Conservation (phyloP, 2,797 vertebrate species). For the Vipera latastei region DNA sequence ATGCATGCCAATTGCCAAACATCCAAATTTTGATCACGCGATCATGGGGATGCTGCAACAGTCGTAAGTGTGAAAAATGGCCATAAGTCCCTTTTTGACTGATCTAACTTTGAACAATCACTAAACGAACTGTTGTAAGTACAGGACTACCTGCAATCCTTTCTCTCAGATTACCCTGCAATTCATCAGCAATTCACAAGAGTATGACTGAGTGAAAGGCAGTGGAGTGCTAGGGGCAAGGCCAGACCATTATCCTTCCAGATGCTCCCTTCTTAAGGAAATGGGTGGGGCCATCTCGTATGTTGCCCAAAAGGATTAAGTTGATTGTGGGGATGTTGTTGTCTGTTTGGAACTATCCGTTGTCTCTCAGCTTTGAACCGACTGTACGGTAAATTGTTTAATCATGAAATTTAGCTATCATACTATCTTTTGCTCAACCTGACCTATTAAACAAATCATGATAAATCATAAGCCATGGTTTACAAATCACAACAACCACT, state of each 20-base stretch:
- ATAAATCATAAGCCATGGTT: neutral
- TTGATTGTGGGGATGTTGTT: neutral
- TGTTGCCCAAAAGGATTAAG: neutral
- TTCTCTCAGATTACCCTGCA: neutral
- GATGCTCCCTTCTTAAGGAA: neutral
- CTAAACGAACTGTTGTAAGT: no score
- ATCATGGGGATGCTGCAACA: neutral
- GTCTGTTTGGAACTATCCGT: neutral
- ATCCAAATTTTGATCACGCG: neutral
- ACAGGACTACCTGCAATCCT: neutral
- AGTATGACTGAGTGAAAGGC: neutral
- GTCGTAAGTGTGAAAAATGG: no score
- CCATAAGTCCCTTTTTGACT: no score
- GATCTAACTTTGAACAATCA: no score
- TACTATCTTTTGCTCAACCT: neutral
- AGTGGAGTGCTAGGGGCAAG: neutral
- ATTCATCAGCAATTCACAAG: neutral
- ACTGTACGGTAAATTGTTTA: neutral
- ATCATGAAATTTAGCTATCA: neutral
- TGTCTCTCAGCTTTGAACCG: neutral
- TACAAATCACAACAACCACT: neutral
- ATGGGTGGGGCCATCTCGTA: neutral
- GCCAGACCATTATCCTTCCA: neutral
- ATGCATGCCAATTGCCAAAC: neutral
- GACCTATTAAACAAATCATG: neutral